Base-by-base conservation (phyloP, 37 sponge, comb jelly and placozoan genomes). In the Cliona cf. orientalis region DNA sequence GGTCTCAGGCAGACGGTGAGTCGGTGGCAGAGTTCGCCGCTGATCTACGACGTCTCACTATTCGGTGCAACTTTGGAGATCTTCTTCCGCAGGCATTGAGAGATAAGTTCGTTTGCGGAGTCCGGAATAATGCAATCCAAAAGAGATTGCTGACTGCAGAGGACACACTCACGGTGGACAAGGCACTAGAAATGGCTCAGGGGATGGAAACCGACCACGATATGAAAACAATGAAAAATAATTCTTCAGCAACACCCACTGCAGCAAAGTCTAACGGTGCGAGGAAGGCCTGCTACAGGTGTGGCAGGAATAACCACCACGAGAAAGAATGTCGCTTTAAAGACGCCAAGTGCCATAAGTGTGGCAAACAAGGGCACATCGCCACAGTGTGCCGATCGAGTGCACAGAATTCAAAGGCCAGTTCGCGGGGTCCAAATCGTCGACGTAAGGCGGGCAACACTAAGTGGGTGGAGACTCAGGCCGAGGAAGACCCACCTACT, bases 1-100 rank as follows among this genome's bases (percentile, higher is more conserved):
- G 82, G 32, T 23, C 31, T 17, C 82, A 81, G 39, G 43, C 37
- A 23, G 72, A 53, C 25, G 37, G 59, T 33, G 82, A 81, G 37
- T 55, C 82, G 59, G 46, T 81, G 23, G 35, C 41, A 25, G 68
- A 79, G 29, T 79, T n/a, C 44, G 66, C 66, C 28, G 80, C 80
- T 29, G 68, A 79, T n/a, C 80, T 79, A 23, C 65, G 80, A 28
- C 32, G 39, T 19, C 60, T 75, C 4, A n/a, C 76, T 35, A 60
- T 67, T 25, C 63, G 37, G 33, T 78, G 79, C 41, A 42, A 41
- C 37, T 78, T 78, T 40, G 66, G 36, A 22, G 41, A 28, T 22
- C 39, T 49, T 42, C 46, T 81, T 31, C 35, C 41, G 14, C 57
- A 81, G 58, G 71, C 58, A 35, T 58, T 81, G 34, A 46, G 63